A percentile compares a stretch with the other conserved stretches of the same genome.
Conservation (phyloP, 2,888 invertebrate genomes). For the Antitype chi region DNA sequence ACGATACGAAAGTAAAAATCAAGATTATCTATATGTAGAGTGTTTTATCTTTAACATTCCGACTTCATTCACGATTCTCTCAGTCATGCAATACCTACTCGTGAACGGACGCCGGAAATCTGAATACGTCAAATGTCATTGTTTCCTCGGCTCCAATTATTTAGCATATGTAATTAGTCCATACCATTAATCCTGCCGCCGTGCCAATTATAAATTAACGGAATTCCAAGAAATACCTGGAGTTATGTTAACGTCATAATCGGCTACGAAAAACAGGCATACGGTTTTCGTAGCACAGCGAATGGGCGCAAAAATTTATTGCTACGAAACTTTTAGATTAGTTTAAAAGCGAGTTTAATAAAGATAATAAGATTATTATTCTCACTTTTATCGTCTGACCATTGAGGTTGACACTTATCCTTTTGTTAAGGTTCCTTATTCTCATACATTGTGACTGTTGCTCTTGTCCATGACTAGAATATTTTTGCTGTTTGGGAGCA, state of each 20-base stretch:
- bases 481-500: constrained; percentile 44
- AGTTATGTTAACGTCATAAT: constrained; percentile 54
- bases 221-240: constrained; percentile 51
- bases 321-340: constrained; percentile 64
- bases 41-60: constrained; percentile 26
- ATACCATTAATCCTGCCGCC: constrained; percentile 37
- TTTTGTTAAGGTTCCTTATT: constrained; percentile 34
- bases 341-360: constrained; percentile 57
- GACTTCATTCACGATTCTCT: constrained; percentile 24
- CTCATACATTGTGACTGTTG: constrained; percentile 29
- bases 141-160: constrained; percentile 34
- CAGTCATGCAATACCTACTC: constrained; percentile 13
- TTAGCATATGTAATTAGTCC: constrained; percentile 41
- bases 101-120: constrained; percentile 7
- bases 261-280: constrained; percentile 59
- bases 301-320: constrained; percentile 57
- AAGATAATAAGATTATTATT: constrained; percentile 47
- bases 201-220: constrained; percentile 40
- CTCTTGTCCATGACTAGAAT: constrained; percentile 48
- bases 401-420: constrained; percentile 28
- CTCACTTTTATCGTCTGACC: constrained; percentile 31
- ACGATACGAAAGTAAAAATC: constrained; percentile 45
- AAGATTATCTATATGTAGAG: constrained; percentile 31
- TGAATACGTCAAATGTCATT: constrained; percentile 12
- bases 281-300: constrained; percentile 55